These are phyloP conservation scores for Mustela erminea DNA, from an alignment of 2,797 vertebrate genomes.

Conservation along the genomic window DNA sequence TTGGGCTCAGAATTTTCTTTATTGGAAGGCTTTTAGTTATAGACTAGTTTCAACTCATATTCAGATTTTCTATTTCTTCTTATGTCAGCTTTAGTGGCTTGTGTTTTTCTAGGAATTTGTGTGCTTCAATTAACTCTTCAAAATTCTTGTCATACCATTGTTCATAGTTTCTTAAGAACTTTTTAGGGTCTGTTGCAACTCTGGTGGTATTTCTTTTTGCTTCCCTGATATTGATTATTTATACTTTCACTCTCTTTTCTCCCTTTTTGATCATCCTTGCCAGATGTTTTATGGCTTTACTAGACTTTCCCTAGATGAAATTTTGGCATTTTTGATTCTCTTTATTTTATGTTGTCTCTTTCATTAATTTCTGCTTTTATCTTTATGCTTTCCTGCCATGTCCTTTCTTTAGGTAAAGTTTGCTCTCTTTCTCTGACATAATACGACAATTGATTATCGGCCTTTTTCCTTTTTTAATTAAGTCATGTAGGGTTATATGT, in stretches of 20 bases:
- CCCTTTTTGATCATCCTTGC: background rate
- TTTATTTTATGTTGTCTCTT: background rate
- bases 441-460: background rate
- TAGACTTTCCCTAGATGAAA: background rate
- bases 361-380: background rate
- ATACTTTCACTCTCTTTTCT: background rate
- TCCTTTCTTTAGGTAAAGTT: background rate
- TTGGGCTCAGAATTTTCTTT: background rate
- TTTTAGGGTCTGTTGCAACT: background rate
- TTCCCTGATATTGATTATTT: background rate
- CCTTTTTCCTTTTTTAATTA: background rate
- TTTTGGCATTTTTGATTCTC: background rate
- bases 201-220: background rate
- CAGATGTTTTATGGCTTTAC: background rate
- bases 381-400: background rate
- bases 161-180: background rate
- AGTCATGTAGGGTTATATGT: background rate
- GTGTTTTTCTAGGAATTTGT: slow-evolving; percentile 24
- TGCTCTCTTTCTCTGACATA: slow-evolving; percentile 2
- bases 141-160: background rate
- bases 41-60: background rate
- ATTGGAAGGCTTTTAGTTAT: background rate
- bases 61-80: background rate
- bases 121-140: background rate
- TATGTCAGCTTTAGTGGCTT: background rate